Evolutionary conservation across 2,113 vertebrate species (phyloP).

Genomic region (Suncus etruscus): DNA sequence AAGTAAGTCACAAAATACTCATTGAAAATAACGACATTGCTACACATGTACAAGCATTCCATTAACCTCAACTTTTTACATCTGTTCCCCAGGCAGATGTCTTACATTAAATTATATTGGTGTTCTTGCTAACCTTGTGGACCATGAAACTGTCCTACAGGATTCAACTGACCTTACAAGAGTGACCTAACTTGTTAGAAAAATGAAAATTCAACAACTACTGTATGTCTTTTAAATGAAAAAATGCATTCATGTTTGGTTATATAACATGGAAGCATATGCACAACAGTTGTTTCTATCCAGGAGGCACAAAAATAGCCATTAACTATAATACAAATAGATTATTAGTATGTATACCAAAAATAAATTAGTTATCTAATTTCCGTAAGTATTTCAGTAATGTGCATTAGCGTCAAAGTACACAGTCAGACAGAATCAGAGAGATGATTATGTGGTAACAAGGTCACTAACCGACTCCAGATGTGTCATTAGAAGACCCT

Average conservation of each 20-base stretch:
- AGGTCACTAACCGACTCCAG: conserved; percentile 6
- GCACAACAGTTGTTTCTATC: neutral
- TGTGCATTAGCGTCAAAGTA: conserved; percentile 13
- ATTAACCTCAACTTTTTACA: conserved; percentile 35
- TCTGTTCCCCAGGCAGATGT: neutral
- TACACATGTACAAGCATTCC: neutral
- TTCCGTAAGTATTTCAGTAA: conserved; percentile 55
- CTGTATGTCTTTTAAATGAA: neutral
- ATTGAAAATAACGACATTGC: neutral
- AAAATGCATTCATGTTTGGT: neutral
- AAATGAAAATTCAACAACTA: neutral
- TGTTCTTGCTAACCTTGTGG: neutral
- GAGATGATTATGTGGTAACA: neutral
- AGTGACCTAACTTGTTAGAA: conserved; percentile 8
- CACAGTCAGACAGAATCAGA: conserved; percentile 4
- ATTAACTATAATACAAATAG: neutral
- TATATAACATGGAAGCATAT: conserved; percentile 12
- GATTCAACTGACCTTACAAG: neutral
- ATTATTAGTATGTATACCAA: neutral
- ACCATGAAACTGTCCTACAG: neutral
- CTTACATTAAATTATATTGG: conserved; percentile 12
- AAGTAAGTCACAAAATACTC: conserved; percentile 33
- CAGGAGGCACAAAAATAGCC: neutral
- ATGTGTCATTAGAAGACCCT: conserved; percentile 10
- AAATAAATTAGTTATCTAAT: conserved; percentile 49